Conservation (phyloP, 1,140 invertebrate species). For the Drosophila tsacasi region DNA sequence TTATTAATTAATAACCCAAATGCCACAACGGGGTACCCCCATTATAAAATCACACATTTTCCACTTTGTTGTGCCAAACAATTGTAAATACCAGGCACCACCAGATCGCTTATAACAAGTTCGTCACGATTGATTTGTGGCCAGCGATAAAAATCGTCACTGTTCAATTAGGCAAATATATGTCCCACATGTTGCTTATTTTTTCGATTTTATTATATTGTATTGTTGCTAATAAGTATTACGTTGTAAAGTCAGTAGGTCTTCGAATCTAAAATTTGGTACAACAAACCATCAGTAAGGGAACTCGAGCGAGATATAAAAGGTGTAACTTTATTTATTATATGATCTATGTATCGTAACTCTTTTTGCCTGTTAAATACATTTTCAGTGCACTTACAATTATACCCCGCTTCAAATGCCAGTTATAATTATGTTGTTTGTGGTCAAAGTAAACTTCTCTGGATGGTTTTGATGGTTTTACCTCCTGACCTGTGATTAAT, state of each 20-base stretch:
- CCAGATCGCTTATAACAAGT: background rate
- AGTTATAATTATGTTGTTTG: no score
- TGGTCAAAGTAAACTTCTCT: no score
- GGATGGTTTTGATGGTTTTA: no score
- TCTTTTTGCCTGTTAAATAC: no score
- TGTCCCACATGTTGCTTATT: background rate
- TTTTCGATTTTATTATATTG: no score
- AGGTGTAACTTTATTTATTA: no score
- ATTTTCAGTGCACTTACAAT: no score
- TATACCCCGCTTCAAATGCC: no score
- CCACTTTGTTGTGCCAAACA: background rate
- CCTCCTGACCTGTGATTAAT: background rate
- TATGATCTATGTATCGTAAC: no score
- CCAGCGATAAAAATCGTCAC: background rate
- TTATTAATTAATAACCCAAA: conserved; percentile 1
- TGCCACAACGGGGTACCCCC: background rate
- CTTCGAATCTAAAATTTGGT: background rate
- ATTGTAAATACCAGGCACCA: background rate
- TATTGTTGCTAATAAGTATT: background rate
- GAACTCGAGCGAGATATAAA: no score
- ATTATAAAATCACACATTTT: conserved; percentile 4
- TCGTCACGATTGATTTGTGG: conserved; percentile 13
- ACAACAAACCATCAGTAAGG: background rate
- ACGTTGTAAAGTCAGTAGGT: no score
- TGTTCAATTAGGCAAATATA: conserved; percentile 3